Evolutionary conservation across 2,113 vertebrate species (phyloP).

Genomic region (Boulengeromyrus knoepffleri): DNA sequence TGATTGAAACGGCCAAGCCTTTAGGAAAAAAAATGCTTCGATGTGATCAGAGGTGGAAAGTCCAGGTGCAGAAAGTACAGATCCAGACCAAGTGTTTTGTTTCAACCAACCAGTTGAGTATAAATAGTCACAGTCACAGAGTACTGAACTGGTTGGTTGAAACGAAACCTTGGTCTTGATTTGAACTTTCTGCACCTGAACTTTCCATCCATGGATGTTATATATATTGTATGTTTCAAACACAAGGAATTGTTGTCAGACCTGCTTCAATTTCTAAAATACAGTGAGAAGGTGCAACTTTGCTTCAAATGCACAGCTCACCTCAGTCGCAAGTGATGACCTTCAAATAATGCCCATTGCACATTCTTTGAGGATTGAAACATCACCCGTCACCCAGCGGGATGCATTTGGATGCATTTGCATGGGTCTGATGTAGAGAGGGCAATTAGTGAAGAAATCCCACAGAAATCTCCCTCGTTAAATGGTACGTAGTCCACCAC

Average conservation of each 20-base stretch:
- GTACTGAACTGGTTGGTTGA: too few species aligned
- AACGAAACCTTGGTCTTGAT: too few species aligned
- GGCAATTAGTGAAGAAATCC: slow-evolving; percentile 51
- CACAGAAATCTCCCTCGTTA: slow-evolving; percentile 52
- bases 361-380: slow-evolving; percentile 36
- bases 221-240: neutral
- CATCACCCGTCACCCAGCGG: slow-evolving; percentile 38
- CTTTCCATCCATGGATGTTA: neutral
- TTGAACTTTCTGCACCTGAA: too few species aligned
- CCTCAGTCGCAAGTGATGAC: slow-evolving; percentile 4
- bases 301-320: neutral
- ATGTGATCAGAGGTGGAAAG: neutral
- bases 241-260: neutral
- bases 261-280: neutral
- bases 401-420: slow-evolving; percentile 27
- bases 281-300: neutral
- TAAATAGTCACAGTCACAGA: too few species aligned
- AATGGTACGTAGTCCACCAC: slow-evolving; percentile 34
- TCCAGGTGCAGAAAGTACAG: too few species aligned
- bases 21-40: neutral
- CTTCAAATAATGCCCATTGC: slow-evolving; percentile 22
- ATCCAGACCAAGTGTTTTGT: too few species aligned
- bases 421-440: slow-evolving; percentile 32
- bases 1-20: neutral
- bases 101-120: too few species aligned